Base-by-base conservation (phyloP, 2,113 vertebrate genomes). In the Thunnus maccoyii region DNA sequence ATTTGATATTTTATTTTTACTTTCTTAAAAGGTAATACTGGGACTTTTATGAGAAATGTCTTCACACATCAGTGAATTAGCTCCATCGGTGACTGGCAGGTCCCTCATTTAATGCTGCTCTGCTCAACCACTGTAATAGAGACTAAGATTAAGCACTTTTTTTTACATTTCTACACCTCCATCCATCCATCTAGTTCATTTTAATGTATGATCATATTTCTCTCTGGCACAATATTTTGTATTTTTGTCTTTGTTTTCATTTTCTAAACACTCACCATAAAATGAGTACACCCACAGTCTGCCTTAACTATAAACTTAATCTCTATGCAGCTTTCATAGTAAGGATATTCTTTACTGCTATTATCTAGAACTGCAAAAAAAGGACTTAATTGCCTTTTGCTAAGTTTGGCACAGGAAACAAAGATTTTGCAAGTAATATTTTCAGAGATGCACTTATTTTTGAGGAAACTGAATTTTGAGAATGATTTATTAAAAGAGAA, bases 301-400 rank as follows among this genome's bases (percentile, higher is more conserved):
- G 22, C n/a, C 8, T 46, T 64, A 71, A 82, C 75, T 68, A 9
- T 72, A 30, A 55, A 68, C 32, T 74, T 46, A n/a, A 80, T 80
- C 79, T 72, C 50, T 36, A 78, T 74, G 73, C 82, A 77, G 62
- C 65, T 17, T 74, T 78, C 64, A 71, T 44, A 63, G 18, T 62
- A 4, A 71, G 64, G 46, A 9, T 22, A 10, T 44, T 66, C 73
- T n/a, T 68, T 84, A 78, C 22, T 22, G 22, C 22, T 22, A 22
- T 22, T 22, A 22, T 89, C 74, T 89, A 76, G 79, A 76, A 79
- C 82, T 82, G 78, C 74, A 75, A 64, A 55, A 68, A 55, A 82
- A n/a, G 13, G 7, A 71, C 67, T 74, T 82, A 85, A 87, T 80
- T 79, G 74, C 67, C 57, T 79, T 76, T 71, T 71, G 25, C 61